A percentile compares a stretch with the other conserved stretches of the same genome.
These are phyloP conservation scores for Schizaphis graminum DNA, from an alignment of 2,888 invertebrate species.

Conservation along the genomic window DNA sequence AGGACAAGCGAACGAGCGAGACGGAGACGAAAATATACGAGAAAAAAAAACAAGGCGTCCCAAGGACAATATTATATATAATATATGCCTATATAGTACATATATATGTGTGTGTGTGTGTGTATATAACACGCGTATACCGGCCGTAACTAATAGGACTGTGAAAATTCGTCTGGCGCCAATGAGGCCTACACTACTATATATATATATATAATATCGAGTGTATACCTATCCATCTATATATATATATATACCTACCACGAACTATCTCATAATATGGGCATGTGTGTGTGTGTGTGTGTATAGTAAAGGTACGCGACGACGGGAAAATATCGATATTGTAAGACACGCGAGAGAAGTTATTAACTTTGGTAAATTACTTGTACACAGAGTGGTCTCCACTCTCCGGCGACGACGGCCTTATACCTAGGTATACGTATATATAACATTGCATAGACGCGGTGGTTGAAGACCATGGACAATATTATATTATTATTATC, in stretches of 20 bases:
- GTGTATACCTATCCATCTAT: too few species aligned
- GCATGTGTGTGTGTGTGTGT: not conserved
- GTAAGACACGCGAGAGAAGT: constrained; percentile 20
- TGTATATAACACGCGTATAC: not conserved
- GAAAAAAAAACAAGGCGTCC: not conserved
- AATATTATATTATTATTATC: constrained; percentile 20
- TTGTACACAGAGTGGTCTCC: constrained; percentile 6
- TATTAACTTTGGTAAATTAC: constrained; percentile 63
- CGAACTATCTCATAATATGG: constrained; percentile 1
- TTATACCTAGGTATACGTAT: not conserved
- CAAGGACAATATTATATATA: constrained; percentile 24
- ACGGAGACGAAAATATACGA: not conserved
- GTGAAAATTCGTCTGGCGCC: constrained; percentile 66
- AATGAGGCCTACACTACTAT: not conserved
- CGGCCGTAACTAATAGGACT: constrained; percentile 61
- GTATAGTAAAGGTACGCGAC: not conserved
- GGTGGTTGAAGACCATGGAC: constrained; percentile 27
- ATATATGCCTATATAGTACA: not conserved
- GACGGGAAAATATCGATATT: constrained; percentile 46
- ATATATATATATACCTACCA: not conserved
- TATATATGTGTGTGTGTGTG: too few species aligned
- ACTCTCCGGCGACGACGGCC: constrained; percentile 18
- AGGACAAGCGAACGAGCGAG: not conserved
- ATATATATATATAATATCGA: too few species aligned
- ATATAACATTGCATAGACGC: not conserved